A percentile compares a stretch with the other conserved stretches of the same genome.
Evolutionary conservation across 1,140 invertebrate genomes (phyloP).

Genomic region (Homalodisca vitripennis): DNA sequence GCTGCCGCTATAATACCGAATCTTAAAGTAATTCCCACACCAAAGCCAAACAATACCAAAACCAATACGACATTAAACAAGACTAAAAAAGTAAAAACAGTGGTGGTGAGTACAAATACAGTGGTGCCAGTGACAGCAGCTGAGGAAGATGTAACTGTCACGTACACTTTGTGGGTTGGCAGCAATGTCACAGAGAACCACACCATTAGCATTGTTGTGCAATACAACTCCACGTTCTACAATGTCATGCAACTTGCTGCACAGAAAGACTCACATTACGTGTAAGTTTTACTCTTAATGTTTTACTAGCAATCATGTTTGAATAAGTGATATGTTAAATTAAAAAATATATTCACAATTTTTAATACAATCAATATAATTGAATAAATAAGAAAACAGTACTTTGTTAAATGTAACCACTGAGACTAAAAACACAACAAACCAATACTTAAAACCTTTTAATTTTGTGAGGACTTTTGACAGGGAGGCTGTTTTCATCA

Average conservation of each 20-base stretch:
- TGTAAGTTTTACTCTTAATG: no score
- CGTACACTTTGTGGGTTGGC: conserved; percentile 83
- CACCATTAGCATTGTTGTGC: conserved; percentile 64
- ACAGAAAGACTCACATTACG: conserved; percentile 58
- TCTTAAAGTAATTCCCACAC: not conserved
- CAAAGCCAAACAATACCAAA: not conserved
- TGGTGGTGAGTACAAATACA: not conserved
- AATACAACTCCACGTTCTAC: conserved; percentile 78
- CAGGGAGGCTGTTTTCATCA: no score
- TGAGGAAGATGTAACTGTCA: conserved; percentile 61
- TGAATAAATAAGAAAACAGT: no score
- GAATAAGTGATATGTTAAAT: no score
- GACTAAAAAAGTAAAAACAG: conserved; percentile 7
- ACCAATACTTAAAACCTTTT: no score
- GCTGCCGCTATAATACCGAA: conserved; percentile 28
- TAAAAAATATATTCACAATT: no score
- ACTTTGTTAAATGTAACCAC: no score
- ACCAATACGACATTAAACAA: not conserved
- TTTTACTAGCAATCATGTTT: no score
- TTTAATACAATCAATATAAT: no score
- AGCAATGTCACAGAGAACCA: conserved; percentile 76
- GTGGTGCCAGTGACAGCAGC: not conserved
- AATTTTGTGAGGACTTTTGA: no score
- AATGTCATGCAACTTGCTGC: conserved; percentile 81
- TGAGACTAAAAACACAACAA: no score